Conservation (phyloP, 2,888 invertebrate species). For the Apantesis nais region DNA sequence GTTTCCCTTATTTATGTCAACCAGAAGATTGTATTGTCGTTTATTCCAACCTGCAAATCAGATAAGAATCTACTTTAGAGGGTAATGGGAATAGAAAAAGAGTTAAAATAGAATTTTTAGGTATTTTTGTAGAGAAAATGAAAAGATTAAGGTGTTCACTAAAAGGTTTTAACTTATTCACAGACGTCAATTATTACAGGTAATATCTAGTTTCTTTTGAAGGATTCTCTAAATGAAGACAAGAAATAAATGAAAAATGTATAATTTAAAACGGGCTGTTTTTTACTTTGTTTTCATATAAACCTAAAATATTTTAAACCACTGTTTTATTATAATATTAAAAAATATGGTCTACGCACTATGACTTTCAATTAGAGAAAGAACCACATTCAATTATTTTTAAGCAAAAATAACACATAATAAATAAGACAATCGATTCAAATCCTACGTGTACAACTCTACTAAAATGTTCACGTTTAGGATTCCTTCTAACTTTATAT, state of each 20-base stretch:
- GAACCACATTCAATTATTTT: conserved; percentile 26
- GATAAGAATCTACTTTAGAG: conserved; percentile 45
- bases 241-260: not conserved
- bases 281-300: not conserved
- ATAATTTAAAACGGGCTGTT: not conserved
- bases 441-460: conserved; percentile 27
- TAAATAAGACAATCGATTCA: conserved; percentile 24
- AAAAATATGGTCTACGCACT: not conserved
- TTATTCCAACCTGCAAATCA: conserved; percentile 44
- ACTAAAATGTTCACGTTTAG: conserved; percentile 37
- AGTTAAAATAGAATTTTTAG: conserved; percentile 27
- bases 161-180: not conserved
- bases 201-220: not conserved
- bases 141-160: not conserved
- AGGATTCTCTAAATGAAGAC: not conserved
- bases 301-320: not conserved
- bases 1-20: conserved; percentile 47
- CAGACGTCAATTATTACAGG: not conserved
- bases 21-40: conserved; percentile 47
- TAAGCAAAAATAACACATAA: conserved; percentile 5
- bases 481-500: conserved; percentile 34
- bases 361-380: not conserved
- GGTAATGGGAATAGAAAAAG: conserved; percentile 49
- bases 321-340: not conserved
- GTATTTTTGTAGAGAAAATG: conserved; percentile 14